Base-by-base conservation (phyloP, 2,888 invertebrate genomes). In the Melipona bicolor region DNA sequence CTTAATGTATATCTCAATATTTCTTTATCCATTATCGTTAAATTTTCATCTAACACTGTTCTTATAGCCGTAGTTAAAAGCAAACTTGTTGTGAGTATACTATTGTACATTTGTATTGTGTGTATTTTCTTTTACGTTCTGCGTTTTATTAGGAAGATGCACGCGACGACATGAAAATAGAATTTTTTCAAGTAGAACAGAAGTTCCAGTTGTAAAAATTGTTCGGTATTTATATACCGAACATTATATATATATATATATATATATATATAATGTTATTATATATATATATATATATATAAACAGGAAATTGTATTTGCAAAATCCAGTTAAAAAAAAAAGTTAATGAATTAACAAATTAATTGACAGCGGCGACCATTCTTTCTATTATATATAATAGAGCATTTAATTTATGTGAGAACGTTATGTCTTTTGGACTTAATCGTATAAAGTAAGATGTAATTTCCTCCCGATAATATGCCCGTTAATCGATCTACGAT, bases 351-450 rank as follows among this genome's bases (percentile, higher is more conserved):
- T 62, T 27, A 27, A 61, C 56, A 27, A 52, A 72, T 67, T 32
- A 70, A 36, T 50, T 69, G 50, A 72, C 19, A 32, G 27, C 27
- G 43, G 15, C 32, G 56, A 81, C 52, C 64, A 81, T 78, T 74
- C 62, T 83, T 71, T 19, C 61, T 32, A 74, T 50, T n/a, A 67
- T 75, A 67, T 75, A 71, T 79, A 84, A 79, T 79, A 79, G 75
- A 84, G 68, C 83, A 79, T 84, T 79, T 83, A 75, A 74, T 75
- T 83, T 71, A 76, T 67, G 50, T 84, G 83, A 84, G 79, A 65
- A 68, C 56, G 71, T 79, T 75, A 74, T 74, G 62, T 83, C 78
- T 75, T 82, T 74, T 71, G 21, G 62, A 83, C 56, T 79, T 84
- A 79, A 76, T 56, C 65, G 24, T 75, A 82, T 72, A 75, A 79